Percentiles rank a stretch among this genome's conserved stretches.
Evolutionary conservation across 2,888 invertebrate species (phyloP).

Genomic region (Tineola bisselliella): DNA sequence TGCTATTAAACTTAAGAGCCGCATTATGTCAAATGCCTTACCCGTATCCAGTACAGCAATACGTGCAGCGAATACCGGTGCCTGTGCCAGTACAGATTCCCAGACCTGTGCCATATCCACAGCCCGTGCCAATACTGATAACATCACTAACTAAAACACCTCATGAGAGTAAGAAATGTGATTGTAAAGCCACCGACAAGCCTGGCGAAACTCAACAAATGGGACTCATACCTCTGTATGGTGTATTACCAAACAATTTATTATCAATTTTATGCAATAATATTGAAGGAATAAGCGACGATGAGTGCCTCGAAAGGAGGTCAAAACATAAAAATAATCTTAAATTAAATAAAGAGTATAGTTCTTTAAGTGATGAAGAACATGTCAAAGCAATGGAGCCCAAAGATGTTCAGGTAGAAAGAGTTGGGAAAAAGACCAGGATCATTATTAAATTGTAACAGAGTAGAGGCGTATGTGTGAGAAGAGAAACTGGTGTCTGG

Average conservation of each 20-base stretch:
- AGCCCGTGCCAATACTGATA: not conserved
- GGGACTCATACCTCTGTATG: not conserved
- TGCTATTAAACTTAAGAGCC: not conserved
- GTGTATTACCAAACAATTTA: not conserved
- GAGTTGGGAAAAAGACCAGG: not conserved
- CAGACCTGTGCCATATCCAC: not conserved
- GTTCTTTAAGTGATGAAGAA: too few relatives aligned
- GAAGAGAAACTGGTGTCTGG: too few relatives aligned
- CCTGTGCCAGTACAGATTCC: slow-evolving; percentile 17
- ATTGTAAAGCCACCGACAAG: not conserved
- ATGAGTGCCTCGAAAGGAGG: too few relatives aligned
- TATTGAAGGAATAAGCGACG: too few relatives aligned
- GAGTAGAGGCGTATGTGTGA: not conserved
- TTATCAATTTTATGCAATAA: not conserved
- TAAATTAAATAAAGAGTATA: too few relatives aligned
- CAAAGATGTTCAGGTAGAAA: not conserved
- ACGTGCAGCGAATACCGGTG: slow-evolving; percentile 19
- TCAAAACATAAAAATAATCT: too few relatives aligned
- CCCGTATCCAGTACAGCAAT: not conserved
- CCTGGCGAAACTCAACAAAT: not conserved
- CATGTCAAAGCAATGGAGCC: not conserved
- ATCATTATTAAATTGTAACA: not conserved
- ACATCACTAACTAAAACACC: not conserved
- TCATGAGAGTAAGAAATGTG: not conserved
- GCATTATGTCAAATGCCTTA: not conserved